Evolutionary conservation across 2,888 invertebrate species (phyloP).

Genomic region (Dinocampus coccinellae): DNA sequence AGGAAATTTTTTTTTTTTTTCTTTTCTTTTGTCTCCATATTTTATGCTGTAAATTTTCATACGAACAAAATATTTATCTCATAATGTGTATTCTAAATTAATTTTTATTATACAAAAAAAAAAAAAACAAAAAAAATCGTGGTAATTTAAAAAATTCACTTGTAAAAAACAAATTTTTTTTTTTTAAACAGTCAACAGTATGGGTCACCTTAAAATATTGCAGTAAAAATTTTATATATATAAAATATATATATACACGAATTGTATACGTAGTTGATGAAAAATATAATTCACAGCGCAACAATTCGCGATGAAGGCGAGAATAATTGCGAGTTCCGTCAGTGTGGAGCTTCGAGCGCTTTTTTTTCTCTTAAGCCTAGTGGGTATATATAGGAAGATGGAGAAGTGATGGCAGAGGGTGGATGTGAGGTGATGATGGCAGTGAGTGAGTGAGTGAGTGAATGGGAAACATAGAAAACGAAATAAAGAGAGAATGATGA

Average conservation of each 20-base stretch:
- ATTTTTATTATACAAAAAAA: too few relatives aligned
- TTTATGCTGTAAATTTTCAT: too few relatives aligned
- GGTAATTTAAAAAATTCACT: not conserved
- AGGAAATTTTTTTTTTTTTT: too few relatives aligned
- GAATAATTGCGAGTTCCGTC: constrained; percentile 68
- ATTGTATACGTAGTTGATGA: constrained; percentile 23
- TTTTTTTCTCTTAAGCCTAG: constrained; percentile 43
- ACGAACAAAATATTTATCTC: too few relatives aligned
- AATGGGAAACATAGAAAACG: constrained; percentile 10
- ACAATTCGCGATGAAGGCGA: constrained; percentile 66
- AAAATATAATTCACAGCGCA: constrained; percentile 59
- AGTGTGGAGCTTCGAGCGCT: constrained; percentile 49
- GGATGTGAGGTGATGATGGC: not conserved
- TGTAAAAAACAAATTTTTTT: too few relatives aligned
- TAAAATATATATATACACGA: not conserved
- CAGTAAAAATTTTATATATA: not conserved
- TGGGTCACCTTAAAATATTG: not conserved
- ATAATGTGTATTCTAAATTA: too few relatives aligned
- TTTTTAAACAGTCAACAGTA: not conserved
- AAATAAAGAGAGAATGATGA: constrained; percentile 5
- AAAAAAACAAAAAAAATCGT: not conserved
- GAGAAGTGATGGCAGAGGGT: not conserved
- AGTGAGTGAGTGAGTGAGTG: constrained; percentile 32
- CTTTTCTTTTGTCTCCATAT: too few relatives aligned
- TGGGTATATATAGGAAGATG: constrained; percentile 12